phyloP scores from a whole-genome alignment of 2,113 vertebrate genomes.

The human region DNA sequence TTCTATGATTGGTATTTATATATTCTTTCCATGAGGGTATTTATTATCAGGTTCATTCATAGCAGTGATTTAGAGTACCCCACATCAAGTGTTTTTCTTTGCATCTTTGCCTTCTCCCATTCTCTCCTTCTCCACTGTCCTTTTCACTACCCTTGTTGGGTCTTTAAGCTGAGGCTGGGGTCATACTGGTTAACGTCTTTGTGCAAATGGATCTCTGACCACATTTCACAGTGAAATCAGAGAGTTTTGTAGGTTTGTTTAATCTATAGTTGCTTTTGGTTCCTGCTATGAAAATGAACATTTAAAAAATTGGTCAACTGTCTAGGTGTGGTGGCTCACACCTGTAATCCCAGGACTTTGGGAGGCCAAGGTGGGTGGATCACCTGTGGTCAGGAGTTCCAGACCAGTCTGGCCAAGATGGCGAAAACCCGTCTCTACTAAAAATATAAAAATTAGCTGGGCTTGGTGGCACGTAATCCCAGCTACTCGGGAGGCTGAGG shows the following conservation, averaged over 20 bases:
- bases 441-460: too few species aligned
- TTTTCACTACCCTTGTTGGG: not conserved
- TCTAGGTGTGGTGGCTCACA: too few species aligned
- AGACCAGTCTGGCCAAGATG: too few species aligned
- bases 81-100: not conserved
- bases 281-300: conserved; percentile 44
- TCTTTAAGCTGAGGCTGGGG: conserved; percentile 3
- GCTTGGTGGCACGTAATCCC: too few species aligned
- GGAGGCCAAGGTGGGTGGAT: too few species aligned
- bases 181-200: conserved; percentile 42
- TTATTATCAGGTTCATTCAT: not conserved
- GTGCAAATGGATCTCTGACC: not conserved
- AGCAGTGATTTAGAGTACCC: not conserved
- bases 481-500: too few species aligned
- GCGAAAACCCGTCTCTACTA: too few species aligned
- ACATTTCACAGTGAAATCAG: conserved; percentile 38
- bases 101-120: not conserved
- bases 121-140: too few species aligned
- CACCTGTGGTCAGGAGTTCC: too few species aligned
- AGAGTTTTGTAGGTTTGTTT: conserved; percentile 29
- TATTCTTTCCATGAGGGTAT: not conserved
- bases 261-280: conserved; percentile 54
- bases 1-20: too few species aligned
- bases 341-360: too few species aligned
- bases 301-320: conserved; percentile 47